Evolutionary conservation across 1,140 invertebrate species (phyloP).

Genomic region (Scaptodrosophila lebanonensis): DNA sequence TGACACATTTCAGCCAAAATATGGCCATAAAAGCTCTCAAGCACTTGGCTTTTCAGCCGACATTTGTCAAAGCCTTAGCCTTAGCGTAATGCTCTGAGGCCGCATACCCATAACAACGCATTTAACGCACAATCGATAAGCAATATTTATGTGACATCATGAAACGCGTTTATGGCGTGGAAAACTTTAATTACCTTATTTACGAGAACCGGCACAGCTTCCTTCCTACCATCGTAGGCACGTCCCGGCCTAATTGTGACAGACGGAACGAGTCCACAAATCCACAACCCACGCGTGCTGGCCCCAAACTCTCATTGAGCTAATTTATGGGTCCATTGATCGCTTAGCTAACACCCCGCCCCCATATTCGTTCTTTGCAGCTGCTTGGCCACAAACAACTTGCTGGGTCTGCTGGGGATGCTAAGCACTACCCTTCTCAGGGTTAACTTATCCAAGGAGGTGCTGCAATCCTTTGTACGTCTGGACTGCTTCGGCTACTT

Average conservation of each 20-base stretch:
- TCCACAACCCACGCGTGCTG: no score
- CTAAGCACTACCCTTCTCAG: conserved; percentile 78
- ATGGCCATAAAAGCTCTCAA: no score
- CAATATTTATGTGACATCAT: conserved; percentile 21
- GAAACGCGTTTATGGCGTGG: conserved; percentile 29
- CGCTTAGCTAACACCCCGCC: conserved; percentile 24
- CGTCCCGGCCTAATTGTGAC: no score
- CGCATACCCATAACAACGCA: no score
- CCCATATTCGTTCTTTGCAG: conserved; percentile 31
- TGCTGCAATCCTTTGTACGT: conserved; percentile 56
- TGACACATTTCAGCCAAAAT: no score
- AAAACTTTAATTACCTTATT: conserved; percentile 48
- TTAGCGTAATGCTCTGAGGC: no score
- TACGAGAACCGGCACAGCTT: conserved; percentile 19
- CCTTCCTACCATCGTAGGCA: background rate
- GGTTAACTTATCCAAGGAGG: conserved; percentile 68
- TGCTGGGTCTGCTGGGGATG: conserved; percentile 86
- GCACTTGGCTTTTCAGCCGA: no score
- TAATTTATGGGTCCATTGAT: conserved; percentile 34
- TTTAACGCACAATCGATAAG: conserved; percentile 20
- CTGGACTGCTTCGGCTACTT: conserved; percentile 84
- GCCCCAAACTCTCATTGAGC: conserved; percentile 11
- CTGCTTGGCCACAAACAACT: conserved; percentile 88
- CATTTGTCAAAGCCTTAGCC: no score
- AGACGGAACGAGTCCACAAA: no score